Base-by-base conservation (phyloP, 2,888 invertebrate species). In the Cryptocheilus praepositus region DNA sequence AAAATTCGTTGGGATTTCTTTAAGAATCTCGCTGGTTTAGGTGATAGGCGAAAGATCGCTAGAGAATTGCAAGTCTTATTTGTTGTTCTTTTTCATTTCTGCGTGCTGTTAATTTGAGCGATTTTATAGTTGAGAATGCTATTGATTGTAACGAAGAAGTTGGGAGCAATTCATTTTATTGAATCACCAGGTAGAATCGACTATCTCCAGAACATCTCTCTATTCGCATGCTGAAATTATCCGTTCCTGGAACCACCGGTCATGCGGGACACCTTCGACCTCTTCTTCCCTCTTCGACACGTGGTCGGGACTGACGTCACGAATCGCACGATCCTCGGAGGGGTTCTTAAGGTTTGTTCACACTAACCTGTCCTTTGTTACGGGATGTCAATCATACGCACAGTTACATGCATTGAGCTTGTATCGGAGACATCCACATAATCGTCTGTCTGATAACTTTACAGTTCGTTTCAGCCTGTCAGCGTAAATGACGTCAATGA, bases 221-320 rank as follows among this genome's bases (percentile, higher is more conserved):
- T 79, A 74, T 63, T 68, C 61, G 67, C 57, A 61, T 70, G 61
- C 62, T 75, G 70, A 75, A 77, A 75, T 73, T 71, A 77, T 73
- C 72, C 55, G 67, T 79, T 79, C 73, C 60, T 74, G 73, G 70
- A 80, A 77, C 52, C 71, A 73, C 70, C 67, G 71, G 60, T 62
- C 73, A 66, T 75, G 67, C 71, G 57, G 73, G 76, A 77, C 67
- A 71, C 62, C 66, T 58, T 59, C 71, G 72, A 73, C 68, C 70
- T 80, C 67, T 69, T 61, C 64, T 65, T 77, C 66, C 70, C 68
- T 73, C 69, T 67, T 77, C 59, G 78, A 81, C 83, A 77, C 81
- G 78, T 81, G 83, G 74, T 70, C 68, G 61, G 22, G 44, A 19
- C 57, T 78, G 77, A 82, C 81, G 81, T 82, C 77, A 83, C 80